These are phyloP conservation scores for Cydia strobilella DNA, from an alignment of 1,140 invertebrate genomes.

Conservation along the genomic window DNA sequence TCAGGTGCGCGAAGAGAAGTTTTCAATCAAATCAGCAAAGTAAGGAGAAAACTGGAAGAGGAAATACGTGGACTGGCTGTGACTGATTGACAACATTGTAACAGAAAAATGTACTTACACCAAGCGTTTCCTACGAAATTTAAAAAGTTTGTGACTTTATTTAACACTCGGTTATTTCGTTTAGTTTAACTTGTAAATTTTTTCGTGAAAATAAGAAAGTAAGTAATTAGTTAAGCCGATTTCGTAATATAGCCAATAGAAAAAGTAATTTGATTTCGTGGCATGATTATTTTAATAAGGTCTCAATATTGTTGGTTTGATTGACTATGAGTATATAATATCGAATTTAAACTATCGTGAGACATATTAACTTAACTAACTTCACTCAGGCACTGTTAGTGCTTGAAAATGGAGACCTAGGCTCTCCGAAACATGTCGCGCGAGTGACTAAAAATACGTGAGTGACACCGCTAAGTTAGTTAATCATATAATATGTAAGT, in stretches of 20 bases:
- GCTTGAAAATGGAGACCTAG: too few species aligned
- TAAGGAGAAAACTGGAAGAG: slow-evolving; percentile 51
- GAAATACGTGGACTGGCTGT: slow-evolving; percentile 54
- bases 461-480: too few species aligned
- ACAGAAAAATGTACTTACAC: slow-evolving; percentile 52
- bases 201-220: neutral
- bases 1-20: slow-evolving; percentile 66
- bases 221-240: neutral
- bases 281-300: too few species aligned
- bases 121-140: slow-evolving; percentile 54
- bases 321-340: too few species aligned
- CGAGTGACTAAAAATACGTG: too few species aligned
- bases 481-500: too few species aligned
- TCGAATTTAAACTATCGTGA: too few species aligned
- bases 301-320: too few species aligned
- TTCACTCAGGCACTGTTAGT: too few species aligned
- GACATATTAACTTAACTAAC: too few species aligned
- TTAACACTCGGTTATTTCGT: slow-evolving; percentile 11
- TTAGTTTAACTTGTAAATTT: neutral
- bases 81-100: slow-evolving; percentile 76
- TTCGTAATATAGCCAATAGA: neutral
- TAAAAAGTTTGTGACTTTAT: slow-evolving; percentile 41
- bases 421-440: too few species aligned
- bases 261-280: too few species aligned
- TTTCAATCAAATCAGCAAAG: slow-evolving; percentile 73